Evolutionary conservation across 2,113 vertebrate species (phyloP).

Genomic region (Corythoichthys haematopterus): DNA sequence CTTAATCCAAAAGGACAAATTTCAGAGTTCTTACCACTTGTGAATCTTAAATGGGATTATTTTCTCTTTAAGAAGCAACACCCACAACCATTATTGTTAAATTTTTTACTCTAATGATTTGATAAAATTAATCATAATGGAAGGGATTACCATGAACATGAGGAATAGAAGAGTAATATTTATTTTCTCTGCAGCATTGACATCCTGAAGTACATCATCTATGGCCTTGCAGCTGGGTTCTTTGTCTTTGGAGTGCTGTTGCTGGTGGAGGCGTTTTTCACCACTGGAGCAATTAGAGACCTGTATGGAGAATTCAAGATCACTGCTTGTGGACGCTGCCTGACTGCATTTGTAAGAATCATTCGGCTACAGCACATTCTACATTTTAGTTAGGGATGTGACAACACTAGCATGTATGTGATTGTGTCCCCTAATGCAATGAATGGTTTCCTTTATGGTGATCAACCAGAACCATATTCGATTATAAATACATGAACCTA

Average conservation of each 20-base stretch:
- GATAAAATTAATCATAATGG: not conserved
- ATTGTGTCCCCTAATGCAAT: too few relatives aligned
- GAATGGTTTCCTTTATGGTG: not conserved
- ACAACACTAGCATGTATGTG: not conserved
- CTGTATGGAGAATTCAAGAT: conserved; percentile 98
- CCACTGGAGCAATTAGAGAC: conserved; percentile 92
- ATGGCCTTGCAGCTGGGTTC: conserved; percentile 93
- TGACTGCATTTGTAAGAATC: conserved; percentile 86
- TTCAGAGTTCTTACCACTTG: not conserved
- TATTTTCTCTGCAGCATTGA: conserved; percentile 78
- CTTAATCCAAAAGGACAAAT: not conserved
- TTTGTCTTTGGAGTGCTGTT: conserved; percentile 95
- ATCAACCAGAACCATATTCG: not conserved
- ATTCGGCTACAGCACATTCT: not conserved
- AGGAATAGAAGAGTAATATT: not conserved
- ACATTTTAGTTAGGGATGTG: not conserved
- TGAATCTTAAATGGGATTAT: not conserved
- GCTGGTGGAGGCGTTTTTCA: conserved; percentile 99
- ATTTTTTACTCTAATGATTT: not conserved
- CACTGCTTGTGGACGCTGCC: conserved; percentile 89
- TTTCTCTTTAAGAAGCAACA: not conserved
- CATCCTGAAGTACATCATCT: conserved; percentile 98
- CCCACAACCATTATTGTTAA: not conserved
- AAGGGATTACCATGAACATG: not conserved
- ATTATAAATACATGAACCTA: not conserved